Conservation (phyloP, 2,888 invertebrate species). For the Sinodicranocentrus sp. region DNA sequence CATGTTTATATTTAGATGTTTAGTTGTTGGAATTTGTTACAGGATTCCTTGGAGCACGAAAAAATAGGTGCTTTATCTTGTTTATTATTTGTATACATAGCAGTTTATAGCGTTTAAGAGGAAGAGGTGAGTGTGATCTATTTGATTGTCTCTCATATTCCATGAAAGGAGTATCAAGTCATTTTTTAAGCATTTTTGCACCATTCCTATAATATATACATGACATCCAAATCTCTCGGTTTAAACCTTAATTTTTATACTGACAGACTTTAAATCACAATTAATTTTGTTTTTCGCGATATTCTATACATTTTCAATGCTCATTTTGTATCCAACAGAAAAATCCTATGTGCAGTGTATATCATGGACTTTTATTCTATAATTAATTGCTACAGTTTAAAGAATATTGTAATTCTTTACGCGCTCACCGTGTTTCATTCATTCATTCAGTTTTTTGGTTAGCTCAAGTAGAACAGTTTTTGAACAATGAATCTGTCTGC, state of each 20-base stretch:
- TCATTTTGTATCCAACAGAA: background rate
- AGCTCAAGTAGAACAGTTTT: background rate
- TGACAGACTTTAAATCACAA: no score
- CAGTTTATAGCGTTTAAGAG: background rate
- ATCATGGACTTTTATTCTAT: background rate
- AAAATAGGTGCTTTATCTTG: conserved; percentile 3
- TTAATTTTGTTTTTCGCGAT: no score
- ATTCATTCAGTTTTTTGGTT: background rate
- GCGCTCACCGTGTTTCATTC: background rate
- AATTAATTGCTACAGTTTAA: no score
- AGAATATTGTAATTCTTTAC: background rate
- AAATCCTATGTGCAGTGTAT: background rate
- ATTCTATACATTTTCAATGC: background rate
- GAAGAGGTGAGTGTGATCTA: no score
- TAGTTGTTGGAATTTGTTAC: background rate
- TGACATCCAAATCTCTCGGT: conserved; percentile 11
- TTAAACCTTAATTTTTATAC: background rate
- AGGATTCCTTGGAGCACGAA: background rate
- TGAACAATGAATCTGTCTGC: background rate
- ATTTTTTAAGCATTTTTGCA: conserved; percentile 7
- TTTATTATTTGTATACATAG: conserved; percentile 1
- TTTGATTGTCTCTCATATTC: background rate
- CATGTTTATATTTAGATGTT: background rate
- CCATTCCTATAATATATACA: no score
- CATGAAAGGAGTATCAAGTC: background rate